Evolutionary conservation across 2,113 vertebrate genomes (phyloP).

Genomic region (Sinocyclocheilus maitianheensis): DNA sequence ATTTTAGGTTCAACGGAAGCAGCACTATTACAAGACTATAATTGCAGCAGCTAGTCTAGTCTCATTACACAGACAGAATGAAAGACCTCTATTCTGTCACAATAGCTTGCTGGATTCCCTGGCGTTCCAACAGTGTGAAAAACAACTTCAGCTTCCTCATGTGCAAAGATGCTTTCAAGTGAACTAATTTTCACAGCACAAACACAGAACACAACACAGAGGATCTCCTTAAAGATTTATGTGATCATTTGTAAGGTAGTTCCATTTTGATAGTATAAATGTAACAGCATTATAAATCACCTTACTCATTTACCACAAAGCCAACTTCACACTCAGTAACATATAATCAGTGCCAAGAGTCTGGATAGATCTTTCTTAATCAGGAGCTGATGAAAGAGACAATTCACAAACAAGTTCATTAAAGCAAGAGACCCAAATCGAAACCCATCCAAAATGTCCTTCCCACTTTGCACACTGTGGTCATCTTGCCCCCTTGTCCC

Average conservation of each 20-base stretch:
- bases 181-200: not conserved
- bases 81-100: not conserved
- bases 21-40: not conserved
- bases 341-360: constrained; percentile 44
- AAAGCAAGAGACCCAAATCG: constrained; percentile 53
- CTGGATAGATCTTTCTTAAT: constrained; percentile 49
- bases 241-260: not conserved
- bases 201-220: not conserved
- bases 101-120: constrained; percentile 19
- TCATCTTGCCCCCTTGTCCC: constrained; percentile 40
- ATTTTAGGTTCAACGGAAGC: not conserved
- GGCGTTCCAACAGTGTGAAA: constrained; percentile 47
- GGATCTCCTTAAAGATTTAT: not conserved
- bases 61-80: not conserved
- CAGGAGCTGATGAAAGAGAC: constrained; percentile 50
- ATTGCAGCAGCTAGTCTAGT: not conserved
- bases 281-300: constrained; percentile 18
- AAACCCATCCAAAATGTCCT: constrained; percentile 43
- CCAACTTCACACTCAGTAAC: constrained; percentile 19
- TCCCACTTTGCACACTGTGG: constrained; percentile 45
- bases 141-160: constrained; percentile 48
- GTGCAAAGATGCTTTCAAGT: not conserved
- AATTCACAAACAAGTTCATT: constrained; percentile 55
- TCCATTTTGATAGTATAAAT: constrained; percentile 1
- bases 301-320: constrained; percentile 31